A percentile compares a stretch with the other conserved stretches of the same genome.
Evolutionary conservation across 2,113 vertebrate species (phyloP).

Genomic region (Patagioenas fasciata): DNA sequence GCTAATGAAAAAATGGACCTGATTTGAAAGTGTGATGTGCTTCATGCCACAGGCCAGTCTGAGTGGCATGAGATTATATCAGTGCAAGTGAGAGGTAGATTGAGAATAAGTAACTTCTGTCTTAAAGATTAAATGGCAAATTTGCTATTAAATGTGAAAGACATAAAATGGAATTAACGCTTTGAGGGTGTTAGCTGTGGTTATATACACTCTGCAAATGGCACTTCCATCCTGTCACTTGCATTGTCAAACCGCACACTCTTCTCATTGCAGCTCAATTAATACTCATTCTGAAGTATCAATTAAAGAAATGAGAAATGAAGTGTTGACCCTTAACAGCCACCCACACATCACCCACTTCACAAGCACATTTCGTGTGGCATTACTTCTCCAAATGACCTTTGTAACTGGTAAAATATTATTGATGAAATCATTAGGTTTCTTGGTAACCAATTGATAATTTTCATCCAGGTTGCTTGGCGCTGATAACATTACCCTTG

Average conservation of each 20-base stretch:
- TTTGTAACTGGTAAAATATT: conserved; percentile 61
- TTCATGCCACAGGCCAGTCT: conserved; percentile 73
- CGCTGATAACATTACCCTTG: conserved; percentile 68
- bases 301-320: conserved; percentile 52
- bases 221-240: conserved; percentile 45
- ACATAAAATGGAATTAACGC: conserved; percentile 74
- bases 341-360: conserved; percentile 30
- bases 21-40: conserved; percentile 84
- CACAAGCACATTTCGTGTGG: conserved; percentile 11
- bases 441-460: conserved; percentile 59
- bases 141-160: conserved; percentile 78
- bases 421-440: conserved; percentile 63
- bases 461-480: conserved; percentile 56
- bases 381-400: conserved; percentile 59
- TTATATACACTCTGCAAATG: conserved; percentile 36
- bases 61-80: conserved; percentile 71
- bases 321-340: conserved; percentile 39
- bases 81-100: conserved; percentile 66
- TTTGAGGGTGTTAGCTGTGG: conserved; percentile 58
- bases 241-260: conserved; percentile 41
- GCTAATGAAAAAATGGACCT: conserved; percentile 91
- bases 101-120: conserved; percentile 80
- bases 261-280: conserved; percentile 53
- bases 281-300: conserved; percentile 53
- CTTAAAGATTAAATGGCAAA: conserved; percentile 77